Evolutionary conservation across 37 sponge, comb jelly and placozoan species (phyloP).

Genomic region (Ephydatia muelleri): DNA sequence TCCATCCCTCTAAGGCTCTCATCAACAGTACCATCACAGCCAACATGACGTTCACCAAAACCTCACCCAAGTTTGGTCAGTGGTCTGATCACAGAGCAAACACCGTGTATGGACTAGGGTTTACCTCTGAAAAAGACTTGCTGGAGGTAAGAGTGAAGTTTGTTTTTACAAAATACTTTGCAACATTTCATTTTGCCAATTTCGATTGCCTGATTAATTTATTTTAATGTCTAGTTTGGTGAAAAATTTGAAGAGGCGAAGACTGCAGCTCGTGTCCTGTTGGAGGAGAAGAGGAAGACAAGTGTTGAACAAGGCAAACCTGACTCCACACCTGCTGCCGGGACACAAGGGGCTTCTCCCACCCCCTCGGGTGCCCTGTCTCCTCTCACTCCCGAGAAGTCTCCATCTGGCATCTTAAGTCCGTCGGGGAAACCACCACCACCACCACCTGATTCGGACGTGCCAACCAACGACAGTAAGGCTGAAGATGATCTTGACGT

Average conservation of each 20-base stretch:
- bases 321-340: background rate
- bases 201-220: no score
- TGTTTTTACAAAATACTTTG: no score
- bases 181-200: no score
- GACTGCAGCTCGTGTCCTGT: slow-evolving; percentile 25
- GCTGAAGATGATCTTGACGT: background rate
- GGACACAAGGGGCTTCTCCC: slow-evolving; percentile 17
- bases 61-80: slow-evolving; percentile 97
- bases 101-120: slow-evolving; percentile 95
- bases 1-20: slow-evolving; percentile 50
- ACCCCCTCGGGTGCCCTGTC: slow-evolving; percentile 22
- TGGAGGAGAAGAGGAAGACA: slow-evolving; percentile 53
- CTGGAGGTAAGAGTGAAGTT: slow-evolving; percentile 44
- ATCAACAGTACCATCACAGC: slow-evolving; percentile 93
- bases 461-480: background rate
- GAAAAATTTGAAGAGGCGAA: slow-evolving; percentile 86
- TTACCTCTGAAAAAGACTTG: slow-evolving; percentile 82
- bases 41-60: slow-evolving; percentile 97
- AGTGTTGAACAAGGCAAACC: slow-evolving; percentile 38
- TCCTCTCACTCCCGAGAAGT: slow-evolving; percentile 1
- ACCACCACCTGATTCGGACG: no score
- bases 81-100: slow-evolving; percentile 95
- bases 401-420: slow-evolving; percentile 12
- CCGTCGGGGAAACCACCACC: no score
- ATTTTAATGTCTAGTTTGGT: slow-evolving; percentile 55